These are phyloP conservation scores for Australoheros facetus DNA, from an alignment of 2,797 vertebrate genomes.

Conservation along the genomic window DNA sequence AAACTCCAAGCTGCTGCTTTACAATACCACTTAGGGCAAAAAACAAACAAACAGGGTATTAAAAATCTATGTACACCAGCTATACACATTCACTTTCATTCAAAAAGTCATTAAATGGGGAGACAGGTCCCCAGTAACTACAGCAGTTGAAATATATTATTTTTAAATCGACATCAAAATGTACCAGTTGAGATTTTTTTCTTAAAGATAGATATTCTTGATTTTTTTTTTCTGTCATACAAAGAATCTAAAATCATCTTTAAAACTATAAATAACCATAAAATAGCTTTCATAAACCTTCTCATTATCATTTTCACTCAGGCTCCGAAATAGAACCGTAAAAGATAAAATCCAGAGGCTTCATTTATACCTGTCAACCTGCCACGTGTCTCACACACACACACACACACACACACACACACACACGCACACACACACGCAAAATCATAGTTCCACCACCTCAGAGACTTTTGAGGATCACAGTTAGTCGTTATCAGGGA, in stretches of 20 bases:
- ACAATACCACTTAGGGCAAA: constrained; percentile 22
- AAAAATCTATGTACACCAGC: constrained; percentile 76
- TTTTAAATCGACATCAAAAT: constrained; percentile 61
- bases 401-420: constrained; percentile 1
- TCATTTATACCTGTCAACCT: background rate
- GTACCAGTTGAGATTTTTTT: constrained; percentile 57
- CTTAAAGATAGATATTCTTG: constrained; percentile 47
- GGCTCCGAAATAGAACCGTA: constrained; percentile 49
- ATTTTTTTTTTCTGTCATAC: constrained; percentile 48
- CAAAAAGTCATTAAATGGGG: constrained; percentile 62
- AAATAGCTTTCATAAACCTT: constrained; percentile 58
- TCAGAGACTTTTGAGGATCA: constrained; percentile 14
- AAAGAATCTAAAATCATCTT: constrained; percentile 71
- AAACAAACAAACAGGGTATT: constrained; percentile 15
- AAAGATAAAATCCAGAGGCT: constrained; percentile 36
- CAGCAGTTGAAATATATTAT: constrained; percentile 75
- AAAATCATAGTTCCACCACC: background rate
- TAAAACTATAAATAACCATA: constrained; percentile 73
- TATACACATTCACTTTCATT: constrained; percentile 70
- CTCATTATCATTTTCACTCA: constrained; percentile 37
- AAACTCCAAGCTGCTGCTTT: constrained; percentile 35
- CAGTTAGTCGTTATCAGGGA: background rate
- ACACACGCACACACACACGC: background rate
- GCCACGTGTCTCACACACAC: constrained; percentile 3
- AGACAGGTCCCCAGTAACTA: constrained; percentile 64